Evolutionary conservation across 2,113 vertebrate genomes (phyloP).

Genomic region (Apodemus speciosus): DNA sequence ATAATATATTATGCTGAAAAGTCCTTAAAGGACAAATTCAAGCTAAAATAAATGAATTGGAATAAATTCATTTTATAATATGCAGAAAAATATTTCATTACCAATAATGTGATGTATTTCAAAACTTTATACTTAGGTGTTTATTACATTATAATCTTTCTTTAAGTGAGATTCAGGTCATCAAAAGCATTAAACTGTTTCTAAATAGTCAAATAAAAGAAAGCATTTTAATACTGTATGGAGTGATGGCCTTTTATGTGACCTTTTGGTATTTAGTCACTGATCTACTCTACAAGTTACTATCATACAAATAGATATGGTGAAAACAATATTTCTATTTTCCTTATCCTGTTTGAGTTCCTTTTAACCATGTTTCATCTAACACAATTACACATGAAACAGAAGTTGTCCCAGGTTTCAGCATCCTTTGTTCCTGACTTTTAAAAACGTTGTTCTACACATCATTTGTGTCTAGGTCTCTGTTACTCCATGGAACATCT

Average conservation of each 20-base stretch:
- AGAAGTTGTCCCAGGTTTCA: neutral
- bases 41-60: slow-evolving; percentile 65
- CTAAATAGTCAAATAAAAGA: neutral
- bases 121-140: slow-evolving; percentile 37
- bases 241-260: neutral
- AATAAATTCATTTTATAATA: slow-evolving; percentile 43
- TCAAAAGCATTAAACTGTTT: slow-evolving; percentile 30
- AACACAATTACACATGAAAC: neutral
- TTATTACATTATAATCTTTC: slow-evolving; percentile 51
- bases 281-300: neutral
- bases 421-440: neutral
- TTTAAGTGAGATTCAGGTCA: slow-evolving; percentile 37
- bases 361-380: neutral
- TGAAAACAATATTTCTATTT: neutral
- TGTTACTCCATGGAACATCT: neutral
- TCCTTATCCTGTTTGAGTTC: neutral
- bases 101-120: slow-evolving; percentile 21
- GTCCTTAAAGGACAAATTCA: slow-evolving; percentile 39
- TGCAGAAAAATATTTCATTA: slow-evolving; percentile 43
- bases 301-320: neutral
- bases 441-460: neutral
- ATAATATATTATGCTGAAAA: slow-evolving; percentile 59
- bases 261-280: slow-evolving; percentile 17
- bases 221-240: slow-evolving; percentile 1
- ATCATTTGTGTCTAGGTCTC: neutral